Evolutionary conservation across 2,113 vertebrate species (phyloP).

Genomic region (Antechinus flavipes): DNA sequence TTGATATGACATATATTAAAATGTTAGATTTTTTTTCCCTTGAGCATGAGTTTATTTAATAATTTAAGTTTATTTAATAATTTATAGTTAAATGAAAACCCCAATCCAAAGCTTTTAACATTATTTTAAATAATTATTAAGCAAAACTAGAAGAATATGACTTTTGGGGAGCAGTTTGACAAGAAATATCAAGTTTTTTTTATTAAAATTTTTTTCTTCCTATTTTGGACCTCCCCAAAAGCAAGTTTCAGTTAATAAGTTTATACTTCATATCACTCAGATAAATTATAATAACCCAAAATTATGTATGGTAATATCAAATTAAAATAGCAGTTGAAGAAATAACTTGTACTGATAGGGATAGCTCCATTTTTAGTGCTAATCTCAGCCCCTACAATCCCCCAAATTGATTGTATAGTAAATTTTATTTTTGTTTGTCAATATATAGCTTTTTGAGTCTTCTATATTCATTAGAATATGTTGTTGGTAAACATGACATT

Average conservation of each 20-base stretch:
- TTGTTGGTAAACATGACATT: constrained; percentile 80
- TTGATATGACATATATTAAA: constrained; percentile 14
- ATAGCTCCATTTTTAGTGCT: constrained; percentile 61
- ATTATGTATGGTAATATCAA: constrained; percentile 62
- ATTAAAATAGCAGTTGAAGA: constrained; percentile 64
- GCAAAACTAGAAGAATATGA: constrained; percentile 8
- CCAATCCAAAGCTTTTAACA: constrained; percentile 38
- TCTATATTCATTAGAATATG: constrained; percentile 75
- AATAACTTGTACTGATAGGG: constrained; percentile 63
- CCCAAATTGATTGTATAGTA: constrained; percentile 78
- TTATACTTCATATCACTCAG: neutral
- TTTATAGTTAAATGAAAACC: neutral
- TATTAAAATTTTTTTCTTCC: neutral
- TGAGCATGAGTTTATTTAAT: neutral
- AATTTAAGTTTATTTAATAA: neutral
- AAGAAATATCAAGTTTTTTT: neutral
- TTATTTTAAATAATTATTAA: constrained; percentile 45
- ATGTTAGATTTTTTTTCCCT: constrained; percentile 12
- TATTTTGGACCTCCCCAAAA: neutral
- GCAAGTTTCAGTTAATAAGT: neutral
- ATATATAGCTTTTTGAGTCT: constrained; percentile 63
- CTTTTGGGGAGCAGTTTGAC: constrained; percentile 30
- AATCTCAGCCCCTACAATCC: constrained; percentile 64
- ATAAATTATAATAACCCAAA: neutral
- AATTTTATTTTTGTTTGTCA: constrained; percentile 76